Evolutionary conservation across 2,797 vertebrate species (phyloP).

Genomic region (Spinibarbus caldwelli): DNA sequence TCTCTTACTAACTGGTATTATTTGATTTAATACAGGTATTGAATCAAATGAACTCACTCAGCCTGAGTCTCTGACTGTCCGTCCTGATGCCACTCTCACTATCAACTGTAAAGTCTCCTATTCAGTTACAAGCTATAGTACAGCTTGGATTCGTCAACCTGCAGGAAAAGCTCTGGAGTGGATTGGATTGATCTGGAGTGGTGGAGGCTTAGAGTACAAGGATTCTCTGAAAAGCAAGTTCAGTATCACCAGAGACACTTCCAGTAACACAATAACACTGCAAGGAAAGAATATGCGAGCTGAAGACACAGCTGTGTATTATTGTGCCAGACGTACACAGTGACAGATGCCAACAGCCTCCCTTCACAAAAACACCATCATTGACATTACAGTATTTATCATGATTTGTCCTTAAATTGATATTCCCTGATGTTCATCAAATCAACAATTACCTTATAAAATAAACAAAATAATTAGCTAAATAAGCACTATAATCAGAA

Average conservation of each 20-base stretch:
- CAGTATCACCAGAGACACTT: slow-evolving; percentile 25
- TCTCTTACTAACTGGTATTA: not conserved
- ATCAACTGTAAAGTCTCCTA: too few relatives aligned
- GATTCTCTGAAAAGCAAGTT: not conserved
- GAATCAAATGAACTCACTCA: not conserved
- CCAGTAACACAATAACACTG: slow-evolving; percentile 32
- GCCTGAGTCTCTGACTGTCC: slow-evolving; percentile 5
- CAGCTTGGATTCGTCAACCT: too few relatives aligned
- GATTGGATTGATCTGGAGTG: rapidly evolving
- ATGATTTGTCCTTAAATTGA: too few relatives aligned
- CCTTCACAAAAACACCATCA: not conserved
- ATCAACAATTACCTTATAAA: too few relatives aligned
- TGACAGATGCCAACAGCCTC: too few relatives aligned
- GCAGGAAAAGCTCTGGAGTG: not conserved
- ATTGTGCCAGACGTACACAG: too few relatives aligned
- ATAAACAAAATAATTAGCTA: too few relatives aligned
- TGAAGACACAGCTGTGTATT: slow-evolving; percentile 11
- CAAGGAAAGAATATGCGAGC: slow-evolving; percentile 1
- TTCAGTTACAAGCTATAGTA: too few relatives aligned
- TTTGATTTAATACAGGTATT: not conserved
- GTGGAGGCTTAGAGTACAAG: too few relatives aligned
- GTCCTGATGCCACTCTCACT: not conserved
- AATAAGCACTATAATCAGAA: too few relatives aligned
- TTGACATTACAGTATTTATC: not conserved
- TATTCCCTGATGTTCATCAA: not conserved